These are phyloP conservation scores for Centrocercus urophasianus DNA, from an alignment of 2,113 vertebrate species.

Conservation along the genomic window DNA sequence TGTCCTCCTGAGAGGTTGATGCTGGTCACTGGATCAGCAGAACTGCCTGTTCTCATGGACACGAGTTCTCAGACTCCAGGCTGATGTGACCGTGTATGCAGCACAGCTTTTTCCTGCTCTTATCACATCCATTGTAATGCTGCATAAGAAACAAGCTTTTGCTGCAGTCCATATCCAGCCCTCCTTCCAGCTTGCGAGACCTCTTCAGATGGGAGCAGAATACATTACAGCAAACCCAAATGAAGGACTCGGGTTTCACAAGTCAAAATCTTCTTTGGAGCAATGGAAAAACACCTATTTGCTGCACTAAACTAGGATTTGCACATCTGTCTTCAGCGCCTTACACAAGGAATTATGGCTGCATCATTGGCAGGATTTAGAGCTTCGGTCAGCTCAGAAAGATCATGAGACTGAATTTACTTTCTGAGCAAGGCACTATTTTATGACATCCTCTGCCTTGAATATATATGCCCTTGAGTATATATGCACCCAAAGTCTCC, in stretches of 20 bases:
- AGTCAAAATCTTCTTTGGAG: not conserved
- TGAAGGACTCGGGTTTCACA: not conserved
- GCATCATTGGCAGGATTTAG: not conserved
- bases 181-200: not conserved
- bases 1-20: rapidly evolving
- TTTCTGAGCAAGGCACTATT: not conserved
- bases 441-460: not conserved
- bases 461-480: not conserved
- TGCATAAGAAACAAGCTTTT: not conserved
- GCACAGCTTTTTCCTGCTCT: not conserved
- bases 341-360: not conserved
- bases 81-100: not conserved
- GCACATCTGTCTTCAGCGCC: not conserved
- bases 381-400: conserved; percentile 15
- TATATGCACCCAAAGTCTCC: not conserved
- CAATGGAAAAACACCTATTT: not conserved
- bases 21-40: rapidly evolving
- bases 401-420: not conserved
- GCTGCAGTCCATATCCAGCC: not conserved
- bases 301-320: conserved; percentile 1
- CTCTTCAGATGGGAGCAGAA: not conserved
- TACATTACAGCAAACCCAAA: not conserved
- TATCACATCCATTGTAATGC: not conserved
- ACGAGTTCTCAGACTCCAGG: rapidly evolving
- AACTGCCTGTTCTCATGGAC: not conserved